Evolutionary conservation across 2,888 invertebrate genomes (phyloP).

Genomic region (Plebejus melissa): DNA sequence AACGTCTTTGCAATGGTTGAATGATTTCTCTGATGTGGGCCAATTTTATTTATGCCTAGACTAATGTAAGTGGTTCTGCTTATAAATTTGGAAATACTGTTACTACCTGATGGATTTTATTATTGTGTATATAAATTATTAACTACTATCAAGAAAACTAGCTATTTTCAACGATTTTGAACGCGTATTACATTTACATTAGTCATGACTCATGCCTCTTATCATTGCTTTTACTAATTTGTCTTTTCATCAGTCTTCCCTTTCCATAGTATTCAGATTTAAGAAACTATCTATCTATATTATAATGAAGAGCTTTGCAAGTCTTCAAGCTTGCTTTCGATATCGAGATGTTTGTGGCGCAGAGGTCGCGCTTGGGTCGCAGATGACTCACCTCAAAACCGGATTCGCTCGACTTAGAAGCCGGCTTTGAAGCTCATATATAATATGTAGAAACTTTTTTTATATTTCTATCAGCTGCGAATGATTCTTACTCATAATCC

Average conservation of each 20-base stretch:
- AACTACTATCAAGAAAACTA: neutral
- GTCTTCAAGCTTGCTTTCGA: neutral
- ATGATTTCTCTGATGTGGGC: neutral
- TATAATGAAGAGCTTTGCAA: neutral
- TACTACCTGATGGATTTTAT: neutral
- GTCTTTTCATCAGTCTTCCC: no score
- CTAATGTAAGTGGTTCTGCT: no score
- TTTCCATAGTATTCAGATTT: neutral
- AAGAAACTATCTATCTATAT: neutral
- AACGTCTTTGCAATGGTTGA: neutral
- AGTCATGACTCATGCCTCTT: no score
- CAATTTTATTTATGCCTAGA: neutral
- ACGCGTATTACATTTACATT: neutral
- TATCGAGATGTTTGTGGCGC: constrained; percentile 40
- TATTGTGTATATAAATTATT: neutral
- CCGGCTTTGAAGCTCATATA: constrained; percentile 30
- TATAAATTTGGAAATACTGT: neutral
- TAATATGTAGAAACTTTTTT: neutral
- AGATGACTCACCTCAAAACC: constrained; percentile 64
- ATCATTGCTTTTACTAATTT: neutral
- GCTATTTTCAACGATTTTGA: neutral
- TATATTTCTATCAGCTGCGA: neutral
- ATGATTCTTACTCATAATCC: neutral
- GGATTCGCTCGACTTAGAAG: constrained; percentile 49
- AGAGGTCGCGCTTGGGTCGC: constrained; percentile 64